Conservation (phyloP, 2,888 invertebrate species). For the Stenodema calcarata region DNA sequence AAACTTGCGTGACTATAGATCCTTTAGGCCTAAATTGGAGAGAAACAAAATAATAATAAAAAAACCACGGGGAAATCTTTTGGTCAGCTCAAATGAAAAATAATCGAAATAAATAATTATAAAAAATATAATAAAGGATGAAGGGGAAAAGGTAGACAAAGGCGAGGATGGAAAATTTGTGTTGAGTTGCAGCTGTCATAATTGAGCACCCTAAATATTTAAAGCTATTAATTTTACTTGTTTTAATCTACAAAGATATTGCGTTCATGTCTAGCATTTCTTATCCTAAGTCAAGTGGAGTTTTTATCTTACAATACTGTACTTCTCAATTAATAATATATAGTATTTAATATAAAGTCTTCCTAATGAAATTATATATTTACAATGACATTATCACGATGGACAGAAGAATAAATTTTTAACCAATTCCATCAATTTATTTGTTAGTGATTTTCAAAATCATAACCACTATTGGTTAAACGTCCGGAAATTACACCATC, state of each 20-base stretch:
- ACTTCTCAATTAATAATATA: conserved; percentile 37
- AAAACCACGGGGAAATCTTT: neutral
- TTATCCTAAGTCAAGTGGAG: conserved; percentile 53
- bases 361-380: conserved; percentile 51
- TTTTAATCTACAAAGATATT: conserved; percentile 57
- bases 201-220: conserved; percentile 58
- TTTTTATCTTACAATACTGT: conserved; percentile 55
- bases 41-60: neutral
- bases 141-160: neutral
- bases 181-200: conserved; percentile 45
- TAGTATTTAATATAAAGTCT: conserved; percentile 54
- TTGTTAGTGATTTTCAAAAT: neutral
- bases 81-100: conserved; percentile 28
- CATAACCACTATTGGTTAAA: conserved; percentile 34
- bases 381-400: conserved; percentile 53
- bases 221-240: conserved; percentile 55
- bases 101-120: neutral
- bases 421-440: conserved; percentile 48
- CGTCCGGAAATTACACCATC: conserved; percentile 26
- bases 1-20: neutral
- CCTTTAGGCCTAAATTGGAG: conserved; percentile 32
- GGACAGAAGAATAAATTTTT: conserved; percentile 52
- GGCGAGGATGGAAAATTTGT: conserved; percentile 42
- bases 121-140: neutral
- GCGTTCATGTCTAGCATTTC: conserved; percentile 56